Base-by-base conservation (phyloP, 2,888 invertebrate genomes). In the Drosophila niveifrons region DNA sequence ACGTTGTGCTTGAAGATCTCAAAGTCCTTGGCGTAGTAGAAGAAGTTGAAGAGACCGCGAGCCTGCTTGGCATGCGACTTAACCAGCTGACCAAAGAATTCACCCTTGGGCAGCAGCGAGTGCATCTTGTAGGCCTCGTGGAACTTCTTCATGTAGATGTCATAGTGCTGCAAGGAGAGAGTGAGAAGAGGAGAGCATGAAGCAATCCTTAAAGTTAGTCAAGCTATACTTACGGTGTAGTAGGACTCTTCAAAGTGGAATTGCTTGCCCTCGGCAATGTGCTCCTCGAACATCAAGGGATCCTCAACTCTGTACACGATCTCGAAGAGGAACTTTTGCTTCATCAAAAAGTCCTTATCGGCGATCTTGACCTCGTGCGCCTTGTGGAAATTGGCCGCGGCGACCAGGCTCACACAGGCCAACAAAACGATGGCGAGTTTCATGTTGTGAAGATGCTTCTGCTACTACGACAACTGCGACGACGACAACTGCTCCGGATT, bases 11-110 rank as follows among this genome's bases (percentile, higher is more conserved):
- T 94, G 93, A 96, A 95, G 18, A 95, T 95, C 29, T 94, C 93
- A 90, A 94, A 96, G 89, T 95, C 95, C 91, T 95, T 95, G 74
- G 96, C 95, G 66, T 95, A 94, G 92, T 94, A 94, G 75, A 96
- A 93, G 55, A 95, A 92, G 87, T 95, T 94, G 92, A 95, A 95
- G 8, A 95, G 92, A 41, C 93, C 93, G 28, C 93, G 91, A 9
- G 94, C 94, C 90, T 95, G 94, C 68, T 94, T 92, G 64, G 93
- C 91, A 58, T 95, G 94, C 1, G 92, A 89, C 67, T 93, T 91
- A 13, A 67, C 82, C 76, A 93, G 92, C 61, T 93, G 90, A 10
- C 94, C 94, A 92, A 94, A 95, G 57, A 94, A 92, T 59, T 94
- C 93, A 56, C 94, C 94, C 73, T 93, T 92, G 18, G 94, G 94